A percentile compares a stretch with the other conserved stretches of the same genome.
Evolutionary conservation across 1,140 invertebrate species (phyloP).

Genomic region (Drosophila pectinifera): DNA sequence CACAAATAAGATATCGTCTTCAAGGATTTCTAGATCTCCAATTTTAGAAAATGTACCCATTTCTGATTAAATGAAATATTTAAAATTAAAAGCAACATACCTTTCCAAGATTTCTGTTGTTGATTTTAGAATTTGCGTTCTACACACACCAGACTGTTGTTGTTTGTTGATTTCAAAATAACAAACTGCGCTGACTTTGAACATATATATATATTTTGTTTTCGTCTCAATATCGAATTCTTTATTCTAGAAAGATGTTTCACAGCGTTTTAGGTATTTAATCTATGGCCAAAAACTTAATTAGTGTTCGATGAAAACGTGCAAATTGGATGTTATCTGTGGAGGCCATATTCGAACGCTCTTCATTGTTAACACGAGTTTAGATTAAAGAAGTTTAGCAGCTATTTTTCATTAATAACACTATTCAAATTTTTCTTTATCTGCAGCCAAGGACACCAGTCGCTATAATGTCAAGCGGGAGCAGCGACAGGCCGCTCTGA

Average conservation of each 20-base stretch:
- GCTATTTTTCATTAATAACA: not conserved
- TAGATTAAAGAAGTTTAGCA: constrained; percentile 6
- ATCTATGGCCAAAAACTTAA: constrained; percentile 13
- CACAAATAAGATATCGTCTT: not conserved
- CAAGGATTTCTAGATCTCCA: not conserved
- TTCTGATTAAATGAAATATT: not conserved
- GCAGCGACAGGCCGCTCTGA: constrained; percentile 56
- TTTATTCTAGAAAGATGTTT: constrained; percentile 14
- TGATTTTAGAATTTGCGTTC: constrained; percentile 16
- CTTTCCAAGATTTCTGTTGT: not conserved
- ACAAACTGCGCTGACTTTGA: constrained; percentile 12
- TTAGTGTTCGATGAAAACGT: constrained; percentile 11
- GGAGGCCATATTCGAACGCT: not conserved
- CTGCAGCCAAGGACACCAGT: constrained; percentile 81
- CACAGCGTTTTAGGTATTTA: constrained; percentile 4
- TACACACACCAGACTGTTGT: constrained; percentile 14
- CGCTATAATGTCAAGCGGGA: constrained; percentile 52
- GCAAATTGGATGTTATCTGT: constrained; percentile 4
- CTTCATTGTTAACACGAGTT: not conserved
- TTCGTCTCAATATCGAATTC: constrained; percentile 9
- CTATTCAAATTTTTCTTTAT: constrained; percentile 24
- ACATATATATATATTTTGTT: constrained; percentile 23
- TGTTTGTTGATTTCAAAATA: constrained; percentile 20
- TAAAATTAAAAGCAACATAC: not conserved
- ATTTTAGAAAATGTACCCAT: not conserved